Evolutionary conservation across 2,888 invertebrate genomes (phyloP).

Genomic region (Melitaea athalia): DNA sequence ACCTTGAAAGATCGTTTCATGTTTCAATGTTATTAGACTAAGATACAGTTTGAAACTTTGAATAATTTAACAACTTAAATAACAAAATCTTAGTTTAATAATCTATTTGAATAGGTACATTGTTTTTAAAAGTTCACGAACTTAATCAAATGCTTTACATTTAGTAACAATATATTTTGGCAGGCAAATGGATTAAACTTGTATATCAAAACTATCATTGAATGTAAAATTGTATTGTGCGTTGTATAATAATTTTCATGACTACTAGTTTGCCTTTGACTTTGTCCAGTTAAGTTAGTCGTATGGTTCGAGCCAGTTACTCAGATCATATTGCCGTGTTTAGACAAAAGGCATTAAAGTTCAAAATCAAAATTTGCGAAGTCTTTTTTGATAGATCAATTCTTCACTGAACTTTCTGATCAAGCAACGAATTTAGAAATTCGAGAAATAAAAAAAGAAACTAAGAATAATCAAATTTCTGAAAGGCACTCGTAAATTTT

Average conservation of each 20-base stretch:
- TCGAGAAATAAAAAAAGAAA: not conserved
- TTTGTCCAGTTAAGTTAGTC: too few relatives aligned
- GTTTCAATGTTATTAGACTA: constrained; percentile 12
- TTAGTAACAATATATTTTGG: too few relatives aligned
- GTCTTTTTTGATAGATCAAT: not conserved
- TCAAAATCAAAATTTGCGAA: too few relatives aligned
- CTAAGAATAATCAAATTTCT: constrained; percentile 5
- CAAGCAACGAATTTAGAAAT: not conserved
- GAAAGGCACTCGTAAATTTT: constrained; percentile 22
- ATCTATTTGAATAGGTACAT: not conserved
- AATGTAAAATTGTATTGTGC: too few relatives aligned
- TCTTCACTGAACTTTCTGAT: not conserved
- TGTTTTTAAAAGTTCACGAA: not conserved
- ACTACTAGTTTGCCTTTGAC: too few relatives aligned
- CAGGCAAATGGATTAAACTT: too few relatives aligned
- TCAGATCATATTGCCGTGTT: too few relatives aligned
- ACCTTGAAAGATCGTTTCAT: not conserved
- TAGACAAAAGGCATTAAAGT: too few relatives aligned
- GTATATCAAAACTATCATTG: too few relatives aligned
- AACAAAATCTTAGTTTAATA: not conserved
- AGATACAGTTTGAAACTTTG: not conserved
- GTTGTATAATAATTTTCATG: too few relatives aligned
- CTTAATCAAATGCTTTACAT: too few relatives aligned
- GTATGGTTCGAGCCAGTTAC: too few relatives aligned
- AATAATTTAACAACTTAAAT: not conserved